Evolutionary conservation across 2,113 vertebrate genomes (phyloP).

Genomic region (Seriola dumerili): DNA sequence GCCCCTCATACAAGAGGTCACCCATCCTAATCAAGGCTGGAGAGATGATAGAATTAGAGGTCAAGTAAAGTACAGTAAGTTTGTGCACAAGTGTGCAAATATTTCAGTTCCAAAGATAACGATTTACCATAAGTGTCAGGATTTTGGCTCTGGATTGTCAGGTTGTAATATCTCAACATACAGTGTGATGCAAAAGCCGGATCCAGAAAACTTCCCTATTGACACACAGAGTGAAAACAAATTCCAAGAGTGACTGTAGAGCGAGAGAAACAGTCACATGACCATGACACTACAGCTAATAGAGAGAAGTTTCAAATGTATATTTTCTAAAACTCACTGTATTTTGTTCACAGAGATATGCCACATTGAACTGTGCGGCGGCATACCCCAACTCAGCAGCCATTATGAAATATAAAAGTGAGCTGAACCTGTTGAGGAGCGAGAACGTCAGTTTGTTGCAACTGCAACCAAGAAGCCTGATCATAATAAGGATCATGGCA

Average conservation of each 20-base stretch:
- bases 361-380: slow-evolving; percentile 85
- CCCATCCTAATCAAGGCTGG: slow-evolving; percentile 86
- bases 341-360: slow-evolving; percentile 84
- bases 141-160: slow-evolving; percentile 77
- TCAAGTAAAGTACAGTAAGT: not conserved
- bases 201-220: slow-evolving; percentile 76
- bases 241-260: not conserved
- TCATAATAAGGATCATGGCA: not conserved
- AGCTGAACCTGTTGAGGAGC: slow-evolving; percentile 74
- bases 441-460: not conserved
- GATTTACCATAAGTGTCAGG: slow-evolving; percentile 81
- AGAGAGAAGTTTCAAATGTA: too few relatives aligned
- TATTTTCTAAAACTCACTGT: slow-evolving; percentile 72
- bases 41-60: not conserved
- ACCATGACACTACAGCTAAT: not conserved
- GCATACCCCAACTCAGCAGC: slow-evolving; percentile 84
- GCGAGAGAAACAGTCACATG: not conserved
- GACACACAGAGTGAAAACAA: not conserved
- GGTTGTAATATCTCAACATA: slow-evolving; percentile 85
- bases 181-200: slow-evolving; percentile 70
- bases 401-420: slow-evolving; percentile 83
- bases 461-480: not conserved
- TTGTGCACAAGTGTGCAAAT: not conserved
- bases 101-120: not conserved
- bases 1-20: slow-evolving; percentile 80